Evolutionary conservation across 2,113 vertebrate species (phyloP).

Genomic region (Hemibagrus wyckioides): DNA sequence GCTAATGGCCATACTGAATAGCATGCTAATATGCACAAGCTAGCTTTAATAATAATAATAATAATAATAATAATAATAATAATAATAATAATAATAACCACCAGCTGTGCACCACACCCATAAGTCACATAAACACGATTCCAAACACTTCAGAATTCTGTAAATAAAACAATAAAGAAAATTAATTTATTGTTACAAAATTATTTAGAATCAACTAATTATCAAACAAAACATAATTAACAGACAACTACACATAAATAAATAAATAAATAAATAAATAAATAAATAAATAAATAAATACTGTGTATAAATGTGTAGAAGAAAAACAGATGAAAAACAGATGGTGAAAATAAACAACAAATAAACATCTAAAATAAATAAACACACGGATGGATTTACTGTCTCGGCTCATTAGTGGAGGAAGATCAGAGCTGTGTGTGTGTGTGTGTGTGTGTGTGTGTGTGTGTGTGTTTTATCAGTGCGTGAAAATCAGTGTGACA

Average conservation of each 20-base stretch:
- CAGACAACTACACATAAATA: background rate
- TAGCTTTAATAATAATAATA: too few species aligned
- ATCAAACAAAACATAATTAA: background rate
- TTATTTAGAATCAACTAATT: background rate
- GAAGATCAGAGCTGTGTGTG: background rate
- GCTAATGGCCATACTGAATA: too few species aligned
- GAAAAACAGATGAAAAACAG: background rate
- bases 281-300: background rate
- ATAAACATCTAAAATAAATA: background rate
- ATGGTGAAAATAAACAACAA: background rate
- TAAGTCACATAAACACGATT: background rate
- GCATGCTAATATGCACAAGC: too few species aligned
- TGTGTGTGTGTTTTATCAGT: background rate
- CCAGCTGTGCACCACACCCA: background rate
- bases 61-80: too few species aligned
- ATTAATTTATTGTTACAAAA: background rate
- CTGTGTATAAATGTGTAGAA: too few species aligned
- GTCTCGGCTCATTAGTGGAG: background rate
- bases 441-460: slow-evolving; percentile 9
- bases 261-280: background rate
- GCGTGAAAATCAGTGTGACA: background rate
- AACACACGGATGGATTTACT: background rate
- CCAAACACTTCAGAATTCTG: background rate
- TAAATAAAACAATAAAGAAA: too few species aligned
- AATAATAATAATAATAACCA: too few species aligned